Evolutionary conservation across 2,888 invertebrate genomes (phyloP).

Genomic region (Caenorhabditis wallacei): DNA sequence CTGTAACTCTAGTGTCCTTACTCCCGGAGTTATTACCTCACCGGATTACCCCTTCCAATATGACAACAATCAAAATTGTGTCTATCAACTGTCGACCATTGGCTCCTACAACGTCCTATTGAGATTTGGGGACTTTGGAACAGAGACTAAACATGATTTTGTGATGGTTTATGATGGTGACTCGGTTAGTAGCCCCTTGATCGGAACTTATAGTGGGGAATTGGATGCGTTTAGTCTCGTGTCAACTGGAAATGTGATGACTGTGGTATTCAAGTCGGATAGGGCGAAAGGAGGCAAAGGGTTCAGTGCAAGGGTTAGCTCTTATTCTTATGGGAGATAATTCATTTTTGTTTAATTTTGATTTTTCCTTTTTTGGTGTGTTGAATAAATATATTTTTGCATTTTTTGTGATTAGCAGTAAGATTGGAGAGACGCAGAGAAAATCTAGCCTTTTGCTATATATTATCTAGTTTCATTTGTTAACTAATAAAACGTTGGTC

Average conservation of each 20-base stretch:
- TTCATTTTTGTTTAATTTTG: no score
- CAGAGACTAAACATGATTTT: neutral
- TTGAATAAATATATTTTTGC: no score
- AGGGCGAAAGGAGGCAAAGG: neutral
- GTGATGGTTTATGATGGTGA: slow-evolving; percentile 30
- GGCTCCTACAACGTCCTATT: slow-evolving; percentile 5
- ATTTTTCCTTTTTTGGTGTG: no score
- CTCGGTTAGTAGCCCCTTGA: neutral
- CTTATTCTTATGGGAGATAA: slow-evolving; percentile 6
- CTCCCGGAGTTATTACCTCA: slow-evolving; percentile 28
- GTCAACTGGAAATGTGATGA: slow-evolving; percentile 21
- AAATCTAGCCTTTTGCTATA: no score
- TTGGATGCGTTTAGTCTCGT: neutral
- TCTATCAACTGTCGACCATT: neutral
- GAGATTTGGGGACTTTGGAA: neutral
- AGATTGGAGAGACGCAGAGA: no score
- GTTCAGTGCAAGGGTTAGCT: neutral
- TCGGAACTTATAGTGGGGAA: slow-evolving; percentile 3
- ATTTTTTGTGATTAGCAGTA: no score
- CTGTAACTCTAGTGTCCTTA: slow-evolving; percentile 15
- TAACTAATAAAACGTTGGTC: no score
- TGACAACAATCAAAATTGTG: slow-evolving; percentile 8
- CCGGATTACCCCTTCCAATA: neutral
- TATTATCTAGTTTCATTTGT: no score
- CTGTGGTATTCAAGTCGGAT: slow-evolving; percentile 15